Evolutionary conservation across 2,113 vertebrate species (phyloP).

Genomic region (Dinomys branickii): DNA sequence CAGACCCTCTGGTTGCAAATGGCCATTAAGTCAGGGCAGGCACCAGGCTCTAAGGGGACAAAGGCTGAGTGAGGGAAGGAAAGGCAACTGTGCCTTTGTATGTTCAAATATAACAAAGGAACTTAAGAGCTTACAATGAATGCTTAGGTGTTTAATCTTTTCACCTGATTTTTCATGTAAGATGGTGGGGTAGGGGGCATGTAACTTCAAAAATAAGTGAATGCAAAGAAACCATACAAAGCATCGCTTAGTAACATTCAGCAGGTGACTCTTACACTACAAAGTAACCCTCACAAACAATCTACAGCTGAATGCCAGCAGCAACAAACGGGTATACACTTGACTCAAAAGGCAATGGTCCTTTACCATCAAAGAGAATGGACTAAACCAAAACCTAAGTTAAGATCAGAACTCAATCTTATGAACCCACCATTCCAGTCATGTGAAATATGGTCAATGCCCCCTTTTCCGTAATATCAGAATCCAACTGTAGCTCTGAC

Average conservation of each 20-base stretch:
- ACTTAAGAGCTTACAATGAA: neutral
- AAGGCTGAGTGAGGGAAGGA: neutral
- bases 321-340: accelerated
- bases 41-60: too few relatives aligned
- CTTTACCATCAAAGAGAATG: neutral
- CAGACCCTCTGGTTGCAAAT: too few relatives aligned
- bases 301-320: accelerated
- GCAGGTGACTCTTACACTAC: neutral
- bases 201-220: neutral
- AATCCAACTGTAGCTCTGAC: neutral
- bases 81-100: neutral
- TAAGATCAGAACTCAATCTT: neutral
- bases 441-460: neutral
- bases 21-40: neutral
- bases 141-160: neutral
- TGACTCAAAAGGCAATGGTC: neutral
- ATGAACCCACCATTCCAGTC: too few relatives aligned
- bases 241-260: neutral
- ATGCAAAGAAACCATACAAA: too few relatives aligned
- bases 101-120: too few relatives aligned
- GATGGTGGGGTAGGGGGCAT: neutral
- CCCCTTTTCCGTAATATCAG: neutral
- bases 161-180: neutral
- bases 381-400: neutral
- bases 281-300: neutral